phyloP scores from a whole-genome alignment of 2,888 invertebrate species.

The Drosophila paramelanica region DNA sequence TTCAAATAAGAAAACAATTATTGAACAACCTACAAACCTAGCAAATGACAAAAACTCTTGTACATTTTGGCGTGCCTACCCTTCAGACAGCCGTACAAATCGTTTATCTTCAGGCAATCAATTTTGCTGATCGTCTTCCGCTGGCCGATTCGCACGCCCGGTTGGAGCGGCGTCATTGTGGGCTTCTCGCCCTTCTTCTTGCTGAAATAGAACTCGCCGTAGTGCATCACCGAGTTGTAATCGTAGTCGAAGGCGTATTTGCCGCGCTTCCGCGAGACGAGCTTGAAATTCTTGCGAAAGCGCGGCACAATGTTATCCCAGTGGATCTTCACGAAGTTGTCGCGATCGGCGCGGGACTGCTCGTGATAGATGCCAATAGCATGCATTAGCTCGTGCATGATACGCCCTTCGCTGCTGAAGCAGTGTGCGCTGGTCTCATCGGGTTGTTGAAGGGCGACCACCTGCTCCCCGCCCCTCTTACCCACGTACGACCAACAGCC shows the following conservation, averaged over 20 bases:
- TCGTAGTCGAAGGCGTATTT: slow-evolving; percentile 90
- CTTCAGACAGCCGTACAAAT: slow-evolving; percentile 87
- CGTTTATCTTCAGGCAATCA: slow-evolving; percentile 89
- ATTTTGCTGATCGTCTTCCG: slow-evolving; percentile 88
- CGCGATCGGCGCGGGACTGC: slow-evolving; percentile 90
- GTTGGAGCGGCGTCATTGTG: slow-evolving; percentile 87
- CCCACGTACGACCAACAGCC: slow-evolving; percentile 93
- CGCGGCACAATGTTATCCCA: slow-evolving; percentile 87
- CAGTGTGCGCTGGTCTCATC: slow-evolving; percentile 88
- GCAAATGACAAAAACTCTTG: slow-evolving; percentile 78
- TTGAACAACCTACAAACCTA: slow-evolving; percentile 74
- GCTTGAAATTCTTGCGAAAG: slow-evolving; percentile 88
- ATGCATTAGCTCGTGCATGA: slow-evolving; percentile 93
- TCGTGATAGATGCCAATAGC: slow-evolving; percentile 93
- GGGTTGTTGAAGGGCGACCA: slow-evolving; percentile 89
- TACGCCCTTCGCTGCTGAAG: slow-evolving; percentile 88
- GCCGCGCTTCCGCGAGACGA: slow-evolving; percentile 88
- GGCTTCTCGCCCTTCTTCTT: slow-evolving; percentile 87
- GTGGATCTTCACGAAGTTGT: slow-evolving; percentile 87
- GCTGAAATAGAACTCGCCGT: slow-evolving; percentile 89
- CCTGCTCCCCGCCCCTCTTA: slow-evolving; percentile 90
- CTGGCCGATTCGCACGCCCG: slow-evolving; percentile 87
- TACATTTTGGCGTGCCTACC: slow-evolving; percentile 83
- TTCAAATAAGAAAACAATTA: slow-evolving; percentile 51
- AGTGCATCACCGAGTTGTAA: slow-evolving; percentile 92